Base-by-base conservation (phyloP, 2,888 invertebrate species). In the Vannuccia rotundouncinata region DNA sequence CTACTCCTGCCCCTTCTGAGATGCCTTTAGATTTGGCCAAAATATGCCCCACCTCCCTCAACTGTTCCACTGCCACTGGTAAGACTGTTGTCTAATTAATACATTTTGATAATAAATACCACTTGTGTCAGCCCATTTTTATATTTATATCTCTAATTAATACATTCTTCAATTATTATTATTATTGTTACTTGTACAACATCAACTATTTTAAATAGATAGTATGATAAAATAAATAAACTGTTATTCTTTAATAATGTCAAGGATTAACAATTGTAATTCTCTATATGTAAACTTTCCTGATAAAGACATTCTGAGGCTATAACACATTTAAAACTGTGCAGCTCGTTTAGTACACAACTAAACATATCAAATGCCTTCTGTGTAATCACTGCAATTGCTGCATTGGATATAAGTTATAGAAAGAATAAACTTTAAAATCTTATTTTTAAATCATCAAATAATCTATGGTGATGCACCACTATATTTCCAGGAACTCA, bases 171-270 rank as follows among this genome's bases (percentile, higher is more conserved):
- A n/a, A n/a, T n/a, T n/a, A n/a, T n/a, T n/a, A n/a, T n/a, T n/a
- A n/a, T n/a, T n/a, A n/a, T n/a, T n/a, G n/a, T n/a, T n/a, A n/a
- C n/a, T n/a, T n/a, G n/a, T n/a, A n/a, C n/a, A n/a, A n/a, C n/a
- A n/a, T n/a, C n/a, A n/a, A n/a, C n/a, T n/a, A n/a, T n/a, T n/a
- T n/a, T n/a, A n/a, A n/a, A n/a, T n/a, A n/a, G n/a, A n/a, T n/a
- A n/a, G n/a, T n/a, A n/a, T n/a, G n/a, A n/a, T n/a, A n/a, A n/a
- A n/a, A n/a, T n/a, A n/a, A n/a, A n/a, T n/a, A n/a, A n/a, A n/a
- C n/a, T n/a, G n/a, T n/a, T n/a, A n/a, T n/a, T n/a, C n/a, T n/a
- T 66, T 66, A 17, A 66, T 66, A 66, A 66, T 27, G 66, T 66
- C 66, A 66, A 17, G 66, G 66, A 66, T 66, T 27, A 27, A 66